Evolutionary conservation across 2,113 vertebrate species (phyloP).

Genomic region (Bucco capensis): DNA sequence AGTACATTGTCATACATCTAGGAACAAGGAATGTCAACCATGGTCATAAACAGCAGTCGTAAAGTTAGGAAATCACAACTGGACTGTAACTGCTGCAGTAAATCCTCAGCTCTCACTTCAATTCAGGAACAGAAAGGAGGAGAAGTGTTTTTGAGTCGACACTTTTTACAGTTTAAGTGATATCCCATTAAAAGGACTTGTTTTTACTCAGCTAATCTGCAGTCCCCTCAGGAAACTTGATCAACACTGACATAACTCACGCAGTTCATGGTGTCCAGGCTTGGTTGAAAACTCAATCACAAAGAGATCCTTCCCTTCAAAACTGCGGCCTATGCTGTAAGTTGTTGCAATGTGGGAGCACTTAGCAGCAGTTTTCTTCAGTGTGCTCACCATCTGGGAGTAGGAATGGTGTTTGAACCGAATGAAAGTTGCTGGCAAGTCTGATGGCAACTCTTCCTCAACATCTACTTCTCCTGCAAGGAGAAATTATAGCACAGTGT

Average conservation of each 20-base stretch:
- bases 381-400: constrained; percentile 82
- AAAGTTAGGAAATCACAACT: background rate
- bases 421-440: constrained; percentile 81
- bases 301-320: constrained; percentile 88
- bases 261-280: constrained; percentile 88
- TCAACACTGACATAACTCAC: constrained; percentile 74
- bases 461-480: constrained; percentile 52
- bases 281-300: constrained; percentile 92
- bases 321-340: constrained; percentile 94
- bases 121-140: background rate
- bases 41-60: background rate
- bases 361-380: constrained; percentile 86
- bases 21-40: background rate
- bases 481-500: background rate
- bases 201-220: background rate
- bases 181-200: background rate
- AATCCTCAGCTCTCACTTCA: background rate
- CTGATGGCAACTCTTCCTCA: constrained; percentile 54
- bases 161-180: background rate
- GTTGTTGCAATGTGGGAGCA: constrained; percentile 85
- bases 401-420: constrained; percentile 88
- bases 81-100: background rate
- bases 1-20: background rate
- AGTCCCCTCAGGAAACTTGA: background rate
- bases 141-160: background rate